Conservation (phyloP, 2,888 invertebrate genomes). For the Platycnemis pennipes region DNA sequence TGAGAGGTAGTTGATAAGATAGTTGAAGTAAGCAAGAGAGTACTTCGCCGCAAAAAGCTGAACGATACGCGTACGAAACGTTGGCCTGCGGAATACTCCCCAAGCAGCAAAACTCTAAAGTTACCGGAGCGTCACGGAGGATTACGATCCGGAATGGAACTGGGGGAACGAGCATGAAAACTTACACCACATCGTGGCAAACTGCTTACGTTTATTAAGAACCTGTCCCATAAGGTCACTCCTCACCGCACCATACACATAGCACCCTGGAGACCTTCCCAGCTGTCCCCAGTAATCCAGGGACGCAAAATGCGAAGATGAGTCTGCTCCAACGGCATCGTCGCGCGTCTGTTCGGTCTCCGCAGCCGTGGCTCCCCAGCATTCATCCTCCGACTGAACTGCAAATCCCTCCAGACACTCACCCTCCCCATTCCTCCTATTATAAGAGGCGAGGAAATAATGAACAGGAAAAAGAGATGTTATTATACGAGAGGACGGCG, state of each 20-base stretch:
- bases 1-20: too few species aligned
- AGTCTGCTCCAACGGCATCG: background rate
- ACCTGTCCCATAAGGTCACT: background rate
- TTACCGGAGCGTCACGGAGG: background rate
- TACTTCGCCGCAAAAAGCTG: too few species aligned
- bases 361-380: background rate
- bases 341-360: background rate
- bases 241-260: background rate
- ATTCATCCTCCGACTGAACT: background rate
- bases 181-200: background rate
- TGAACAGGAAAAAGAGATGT: background rate
- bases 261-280: background rate
- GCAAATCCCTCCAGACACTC: background rate
- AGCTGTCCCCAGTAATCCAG: background rate
- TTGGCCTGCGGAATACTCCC: too few species aligned
- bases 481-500: background rate
- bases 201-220: conserved; percentile 1
- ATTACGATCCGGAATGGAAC: background rate
- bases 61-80: too few species aligned
- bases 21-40: too few species aligned
- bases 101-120: background rate
- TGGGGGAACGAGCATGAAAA: background rate
- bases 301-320: background rate
- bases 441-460: background rate
- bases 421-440: too few species aligned